Evolutionary conservation across 1,140 invertebrate species (phyloP), one percentile per base, ranked within the genome.

Genomic region (Brachionus manjavacas): DNA sequence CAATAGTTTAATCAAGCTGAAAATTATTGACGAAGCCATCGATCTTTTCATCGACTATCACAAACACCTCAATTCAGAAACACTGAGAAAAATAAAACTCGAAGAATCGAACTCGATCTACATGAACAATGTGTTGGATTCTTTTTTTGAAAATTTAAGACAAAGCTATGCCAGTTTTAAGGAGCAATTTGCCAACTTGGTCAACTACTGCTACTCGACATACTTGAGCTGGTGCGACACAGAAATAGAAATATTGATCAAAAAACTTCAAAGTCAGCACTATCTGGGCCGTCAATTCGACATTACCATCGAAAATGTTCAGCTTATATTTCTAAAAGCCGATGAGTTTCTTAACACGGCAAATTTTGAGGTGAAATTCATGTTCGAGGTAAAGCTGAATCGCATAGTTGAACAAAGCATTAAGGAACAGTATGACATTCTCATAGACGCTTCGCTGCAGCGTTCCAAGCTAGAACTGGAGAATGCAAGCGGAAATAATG

Each of bases 41-140:
- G 79, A 81, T 25, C 35, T 81, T 2, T 81, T 81, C 52, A 81
- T 81, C 9, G 79, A 81, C 79, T 81, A 81, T 23, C 79, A 81
- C 25, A 81, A 81, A 43, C 52, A 81, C 39, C 52, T 81, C 16
- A 81, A 81, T 20, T 60, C 79, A 20, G 79, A 81, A 46, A 81
- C 79, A 39, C 14, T 81, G 11, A 14, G 28, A 6, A 60, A 68
- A 60, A 81, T 81, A 60, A 81, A 81, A 66, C 79, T 81, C 4
- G 79, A 81, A 81, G 79, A 81, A n/a, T 81, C 79, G 0, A 81
- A 81, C 20, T 43, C 52, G 16, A 68, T 81, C 20, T 81, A 81
- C 39, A 81, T 81, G 79, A 81, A 81, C 41, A 81, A 81, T 68
- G 49, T 81, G 4, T 23, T 81, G 6, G 60, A 81, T 66, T 68